These are phyloP conservation scores for Athene cunicularia DNA, from an alignment of 2,113 vertebrate genomes.

Conservation along the genomic window DNA sequence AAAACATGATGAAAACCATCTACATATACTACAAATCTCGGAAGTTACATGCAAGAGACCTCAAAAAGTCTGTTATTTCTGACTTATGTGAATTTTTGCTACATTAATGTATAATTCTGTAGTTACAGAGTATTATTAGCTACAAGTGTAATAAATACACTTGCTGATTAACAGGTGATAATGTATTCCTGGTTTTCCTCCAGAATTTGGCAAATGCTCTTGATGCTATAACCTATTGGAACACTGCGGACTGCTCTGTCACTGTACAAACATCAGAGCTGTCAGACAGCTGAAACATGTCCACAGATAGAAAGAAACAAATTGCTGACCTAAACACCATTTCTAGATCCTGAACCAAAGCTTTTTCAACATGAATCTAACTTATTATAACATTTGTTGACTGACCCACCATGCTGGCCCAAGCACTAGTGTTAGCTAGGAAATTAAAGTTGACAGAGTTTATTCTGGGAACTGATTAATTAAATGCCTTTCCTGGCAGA, in stretches of 20 bases:
- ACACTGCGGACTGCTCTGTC: background rate
- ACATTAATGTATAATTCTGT: background rate
- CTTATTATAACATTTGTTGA: conserved; percentile 43
- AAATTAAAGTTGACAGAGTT: conserved; percentile 67
- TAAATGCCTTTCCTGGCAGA: conserved; percentile 76
- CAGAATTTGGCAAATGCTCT: background rate
- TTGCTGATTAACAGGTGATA: background rate
- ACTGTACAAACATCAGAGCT: background rate
- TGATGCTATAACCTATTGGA: background rate
- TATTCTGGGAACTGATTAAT: conserved; percentile 78
- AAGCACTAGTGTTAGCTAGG: conserved; percentile 22
- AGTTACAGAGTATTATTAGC: background rate
- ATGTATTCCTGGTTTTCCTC: background rate
- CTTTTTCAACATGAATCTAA: background rate
- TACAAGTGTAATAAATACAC: background rate
- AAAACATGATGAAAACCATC: background rate
- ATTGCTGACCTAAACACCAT: conserved; percentile 9
- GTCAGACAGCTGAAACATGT: background rate
- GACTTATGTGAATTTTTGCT: background rate
- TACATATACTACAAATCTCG: background rate
- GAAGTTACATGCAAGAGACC: background rate
- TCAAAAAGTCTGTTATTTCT: background rate
- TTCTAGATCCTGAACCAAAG: background rate
- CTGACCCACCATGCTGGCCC: background rate
- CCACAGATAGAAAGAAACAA: conserved; percentile 14